Evolutionary conservation across 2,113 vertebrate species (phyloP), one percentile per base, ranked within the genome.

Genomic region (Amblyopsis rosae): DNA sequence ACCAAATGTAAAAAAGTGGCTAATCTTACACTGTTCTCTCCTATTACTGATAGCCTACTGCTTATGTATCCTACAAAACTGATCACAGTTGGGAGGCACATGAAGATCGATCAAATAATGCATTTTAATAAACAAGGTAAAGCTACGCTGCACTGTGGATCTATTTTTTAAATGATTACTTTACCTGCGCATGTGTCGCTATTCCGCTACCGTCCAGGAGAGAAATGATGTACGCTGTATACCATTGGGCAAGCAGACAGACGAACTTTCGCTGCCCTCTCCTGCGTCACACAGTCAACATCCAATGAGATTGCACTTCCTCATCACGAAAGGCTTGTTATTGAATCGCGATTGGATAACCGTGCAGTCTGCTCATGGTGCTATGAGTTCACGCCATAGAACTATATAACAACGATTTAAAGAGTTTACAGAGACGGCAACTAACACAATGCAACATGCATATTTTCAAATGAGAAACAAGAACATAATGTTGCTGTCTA

Each of bases 291-390:
- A 0, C 0, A 0, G 1, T 0, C 1, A 3, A 0, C 7, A 41
- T 0, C 91, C 91, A 92, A 88, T 92, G 50, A 82, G 26, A 32
- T 13, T 3, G 0, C 0, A 32, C 72, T 3, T 60, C n/a, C 0
- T 49, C 48, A 62, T 80, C 82, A 82, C 76, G 71, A 72, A 59
- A 85, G 63, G 16, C 33, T 26, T 57, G 41, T 64, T 66, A 0
- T 73, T 48, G 5, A 50, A 12, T 7, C 69, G 41, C 67, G 56
- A 93, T 93, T 93, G 91, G 92, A 45, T 70, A 41, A 48, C 41
- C 4, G 61, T 7, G 26, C 65, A 67, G 89, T 92, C 91, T 91
- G 92, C 3, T 90, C 91, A 92, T 92, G 88, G 90, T 57, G 88
- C 67, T 85, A 90, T 35, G 19, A 32, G 1, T 19, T 57, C 7